These are phyloP conservation scores for Molothrus ater DNA, from an alignment of 2,797 vertebrate species.

Conservation along the genomic window DNA sequence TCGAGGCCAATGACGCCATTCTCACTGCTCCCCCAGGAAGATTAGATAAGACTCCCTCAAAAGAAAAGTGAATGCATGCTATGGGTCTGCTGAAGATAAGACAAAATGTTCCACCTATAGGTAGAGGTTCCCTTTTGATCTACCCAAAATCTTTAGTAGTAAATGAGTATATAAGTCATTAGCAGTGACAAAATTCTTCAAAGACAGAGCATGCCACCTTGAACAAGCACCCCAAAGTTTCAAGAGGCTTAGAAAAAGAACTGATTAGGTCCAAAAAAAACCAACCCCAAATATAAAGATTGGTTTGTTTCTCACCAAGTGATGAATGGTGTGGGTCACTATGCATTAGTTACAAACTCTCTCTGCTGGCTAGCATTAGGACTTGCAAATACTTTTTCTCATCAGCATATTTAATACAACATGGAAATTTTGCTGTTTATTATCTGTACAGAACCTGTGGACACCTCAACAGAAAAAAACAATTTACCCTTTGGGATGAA, in stretches of 20 bases:
- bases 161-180: not conserved
- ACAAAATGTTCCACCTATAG: not conserved
- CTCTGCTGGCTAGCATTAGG: not conserved
- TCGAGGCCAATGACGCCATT: not conserved
- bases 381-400: not conserved
- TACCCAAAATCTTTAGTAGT: not conserved
- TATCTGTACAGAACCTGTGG: not conserved
- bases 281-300: not conserved
- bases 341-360: not conserved
- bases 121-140: not conserved
- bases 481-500: not conserved
- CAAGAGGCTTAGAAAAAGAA: not conserved
- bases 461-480: not conserved
- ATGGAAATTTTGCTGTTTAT: not conserved
- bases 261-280: not conserved
- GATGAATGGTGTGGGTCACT: not conserved
- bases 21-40: not conserved
- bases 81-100: not conserved
- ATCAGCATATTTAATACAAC: not conserved
- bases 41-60: not conserved
- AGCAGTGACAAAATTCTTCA: not conserved
- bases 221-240: not conserved
- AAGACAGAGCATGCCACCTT: not conserved
- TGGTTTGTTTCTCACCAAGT: not conserved
- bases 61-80: not conserved